Conservation (phyloP, 2,113 vertebrate species). For the Corythaixoides concolor region DNA sequence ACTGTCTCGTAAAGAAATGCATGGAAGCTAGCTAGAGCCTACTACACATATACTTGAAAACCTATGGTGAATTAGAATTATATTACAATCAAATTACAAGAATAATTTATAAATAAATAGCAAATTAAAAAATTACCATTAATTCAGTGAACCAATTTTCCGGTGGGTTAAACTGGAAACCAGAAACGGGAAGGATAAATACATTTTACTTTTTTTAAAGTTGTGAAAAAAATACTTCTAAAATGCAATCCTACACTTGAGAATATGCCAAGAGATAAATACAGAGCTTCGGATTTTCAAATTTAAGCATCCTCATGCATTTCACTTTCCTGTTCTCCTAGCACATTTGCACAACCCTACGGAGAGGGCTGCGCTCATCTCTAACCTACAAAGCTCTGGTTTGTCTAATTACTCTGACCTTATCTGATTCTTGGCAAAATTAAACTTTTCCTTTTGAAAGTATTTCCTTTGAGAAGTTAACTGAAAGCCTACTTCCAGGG, state of each 20-base stretch:
- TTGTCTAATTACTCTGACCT: constrained; percentile 56
- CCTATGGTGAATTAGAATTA: not conserved
- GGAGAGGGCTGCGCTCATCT: constrained; percentile 49
- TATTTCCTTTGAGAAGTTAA: constrained; percentile 77
- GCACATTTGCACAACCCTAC: not conserved
- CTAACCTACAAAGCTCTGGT: constrained; percentile 64
- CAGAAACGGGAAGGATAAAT: not conserved
- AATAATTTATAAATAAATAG: not conserved
- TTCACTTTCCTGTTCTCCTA: constrained; percentile 26
- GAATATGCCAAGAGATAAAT: not conserved
- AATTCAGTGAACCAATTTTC: not conserved
- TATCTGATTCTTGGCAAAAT: constrained; percentile 74
- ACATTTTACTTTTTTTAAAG: not conserved
- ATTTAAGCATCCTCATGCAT: not conserved
- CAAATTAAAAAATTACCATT: not conserved
- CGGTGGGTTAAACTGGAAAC: not conserved
- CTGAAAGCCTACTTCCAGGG: constrained; percentile 69
- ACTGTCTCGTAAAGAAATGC: not conserved
- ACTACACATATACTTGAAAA: not conserved
- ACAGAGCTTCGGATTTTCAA: not conserved
- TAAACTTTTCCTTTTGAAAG: constrained; percentile 73
- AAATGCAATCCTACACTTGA: not conserved
- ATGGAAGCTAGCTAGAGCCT: not conserved
- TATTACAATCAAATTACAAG: not conserved
- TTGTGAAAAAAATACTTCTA: not conserved